Evolutionary conservation across 23 tunicate species (phyloP), one percentile per base, ranked within the genome.

Genomic region (Styela plicata): DNA sequence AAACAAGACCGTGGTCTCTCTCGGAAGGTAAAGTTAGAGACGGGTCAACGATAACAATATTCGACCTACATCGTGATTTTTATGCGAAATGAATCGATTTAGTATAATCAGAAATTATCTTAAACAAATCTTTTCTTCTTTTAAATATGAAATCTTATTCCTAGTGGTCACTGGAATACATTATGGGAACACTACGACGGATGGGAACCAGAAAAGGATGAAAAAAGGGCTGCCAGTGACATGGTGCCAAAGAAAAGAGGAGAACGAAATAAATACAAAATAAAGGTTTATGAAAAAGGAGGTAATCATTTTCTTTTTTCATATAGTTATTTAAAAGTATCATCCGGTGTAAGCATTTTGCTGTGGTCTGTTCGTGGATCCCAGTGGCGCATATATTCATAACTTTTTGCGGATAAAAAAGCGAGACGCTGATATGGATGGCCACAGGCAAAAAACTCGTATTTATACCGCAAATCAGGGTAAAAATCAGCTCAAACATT

Each of bases 11-110:
- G 37, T 82, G 62, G 85, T 82, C 3, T 86, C 97, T 0, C 31
- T 91, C 1, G 97, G 97, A 69, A 91, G 90, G 97, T 90, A 74
- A 31, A n/a, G n/a, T n/a, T n/a, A n/a, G n/a, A n/a, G n/a, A n/a
- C n/a, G n/a, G n/a, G n/a, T n/a, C n/a, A n/a, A n/a, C n/a, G n/a
- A n/a, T n/a, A n/a, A n/a, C n/a, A n/a, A n/a, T n/a, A n/a, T n/a
- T n/a, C n/a, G n/a, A n/a, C n/a, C n/a, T n/a, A n/a, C n/a, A n/a
- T n/a, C n/a, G n/a, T n/a, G n/a, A n/a, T n/a, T n/a, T n/a, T n/a
- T n/a, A n/a, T n/a, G n/a, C n/a, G n/a, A n/a, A n/a, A n/a, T n/a
- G n/a, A n/a, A n/a, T n/a, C n/a, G n/a, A n/a, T n/a, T n/a, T n/a
- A n/a, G n/a, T n/a, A n/a, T n/a, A n/a, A n/a, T n/a, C n/a, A n/a